Evolutionary conservation across 2,113 vertebrate genomes (phyloP), one percentile per base, ranked within the genome.

Genomic region (Lepus timidus): DNA sequence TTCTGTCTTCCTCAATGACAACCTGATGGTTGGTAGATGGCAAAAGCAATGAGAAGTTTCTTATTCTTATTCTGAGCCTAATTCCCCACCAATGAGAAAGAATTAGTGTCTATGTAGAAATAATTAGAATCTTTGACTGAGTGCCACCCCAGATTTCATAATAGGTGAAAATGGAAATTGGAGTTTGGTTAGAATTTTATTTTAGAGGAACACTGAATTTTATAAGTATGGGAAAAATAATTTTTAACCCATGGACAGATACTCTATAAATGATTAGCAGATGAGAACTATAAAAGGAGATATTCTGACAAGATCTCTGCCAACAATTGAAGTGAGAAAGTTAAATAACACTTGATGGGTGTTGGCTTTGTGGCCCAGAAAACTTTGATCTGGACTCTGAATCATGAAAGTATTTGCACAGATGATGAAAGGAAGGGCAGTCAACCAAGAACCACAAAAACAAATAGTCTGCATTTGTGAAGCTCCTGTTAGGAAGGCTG

Each of bases 141-240:
- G 0, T 75, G 16, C 1, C 27, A 64, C 9, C 3, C 2, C 75
- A 4, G 25, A 33, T 73, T 74, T 17, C 12, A 9, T 52, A 49
- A 87, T 3, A 65, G 14, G 12, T 29, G 31, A 49, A 58, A 36
- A 9, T 52, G 31, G 2, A 51, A 62, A 12, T 39, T 16, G 33
- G 4, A 22, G 17, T 52, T 85, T 80, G 51, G 9, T 64, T 74
- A 90, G 20, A 86, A 55, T n/a, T 91, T 85, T 85, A 49, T 49
- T 89, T 94, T 36, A 92, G n/a, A 90, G 19, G 11, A 88, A 6
- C 9, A 76, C 4, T 79, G 25, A 55, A 91, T 64, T 90, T 82
- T 61, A n/a, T 64, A 31, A 5, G 52, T 61, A 65, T 93, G 49
- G 11, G 36, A 85, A 85, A 33, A 36, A 51, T 27, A 6, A 36